These are phyloP conservation scores for Drosophila affinis DNA, from an alignment of 2,888 invertebrate species.

Conservation along the genomic window DNA sequence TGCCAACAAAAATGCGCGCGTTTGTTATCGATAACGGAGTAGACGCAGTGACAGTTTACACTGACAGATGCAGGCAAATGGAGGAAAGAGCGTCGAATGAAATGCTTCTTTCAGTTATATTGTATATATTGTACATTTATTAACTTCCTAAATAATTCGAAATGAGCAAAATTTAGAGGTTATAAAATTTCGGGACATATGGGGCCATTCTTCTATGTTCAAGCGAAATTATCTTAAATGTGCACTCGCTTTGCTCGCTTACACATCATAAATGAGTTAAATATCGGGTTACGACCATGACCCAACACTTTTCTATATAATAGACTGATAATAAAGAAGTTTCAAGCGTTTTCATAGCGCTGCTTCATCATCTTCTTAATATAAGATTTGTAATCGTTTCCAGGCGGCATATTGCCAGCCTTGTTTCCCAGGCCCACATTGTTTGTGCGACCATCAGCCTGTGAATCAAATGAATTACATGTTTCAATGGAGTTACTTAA, in stretches of 20 bases:
- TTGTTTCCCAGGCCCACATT: conserved; percentile 95
- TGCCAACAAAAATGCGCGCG: not conserved
- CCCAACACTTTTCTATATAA: no score
- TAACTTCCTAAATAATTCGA: conserved; percentile 13
- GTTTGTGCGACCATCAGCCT: conserved; percentile 85
- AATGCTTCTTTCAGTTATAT: not conserved
- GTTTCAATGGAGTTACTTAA: not conserved
- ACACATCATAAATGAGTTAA: no score
- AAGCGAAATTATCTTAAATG: conserved; percentile 8
- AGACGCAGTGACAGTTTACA: no score
- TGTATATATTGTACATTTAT: conserved; percentile 26
- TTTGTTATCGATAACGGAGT: no score
- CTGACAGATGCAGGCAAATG: no score
- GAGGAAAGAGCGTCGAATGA: not conserved
- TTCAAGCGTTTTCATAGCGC: conserved; percentile 82
- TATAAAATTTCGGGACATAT: conserved; percentile 6
- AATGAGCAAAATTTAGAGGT: conserved; percentile 11
- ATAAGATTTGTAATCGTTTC: conserved; percentile 84
- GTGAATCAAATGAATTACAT: not conserved
- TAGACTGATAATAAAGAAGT: not conserved
- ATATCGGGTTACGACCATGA: no score
- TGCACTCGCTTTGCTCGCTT: no score
- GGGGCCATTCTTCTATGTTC: conserved; percentile 3
- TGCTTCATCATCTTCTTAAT: conserved; percentile 84
- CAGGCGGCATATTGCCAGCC: conserved; percentile 76